Percentiles rank a stretch among this genome's conserved stretches.
These are phyloP conservation scores for Pantherophis guttatus DNA, from an alignment of 2,113 vertebrate genomes.

Conservation along the genomic window DNA sequence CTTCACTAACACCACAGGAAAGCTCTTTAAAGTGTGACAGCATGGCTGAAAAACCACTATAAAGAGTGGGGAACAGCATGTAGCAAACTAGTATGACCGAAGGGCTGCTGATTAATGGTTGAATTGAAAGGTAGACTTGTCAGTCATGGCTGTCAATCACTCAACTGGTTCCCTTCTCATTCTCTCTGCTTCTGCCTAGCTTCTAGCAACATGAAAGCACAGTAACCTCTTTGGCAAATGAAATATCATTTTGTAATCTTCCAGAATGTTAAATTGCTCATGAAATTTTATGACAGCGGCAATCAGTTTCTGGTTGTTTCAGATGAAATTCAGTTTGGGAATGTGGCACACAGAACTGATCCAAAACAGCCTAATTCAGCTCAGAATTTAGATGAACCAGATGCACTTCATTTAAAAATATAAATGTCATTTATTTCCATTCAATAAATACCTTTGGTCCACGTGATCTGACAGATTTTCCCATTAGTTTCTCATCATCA, in stretches of 20 bases:
- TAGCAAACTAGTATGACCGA: background rate
- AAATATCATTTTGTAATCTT: background rate
- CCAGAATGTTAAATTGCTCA: background rate
- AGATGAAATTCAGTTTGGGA: background rate
- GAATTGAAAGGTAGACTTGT: background rate
- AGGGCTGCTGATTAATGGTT: background rate
- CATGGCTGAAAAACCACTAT: background rate
- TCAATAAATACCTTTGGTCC: slow-evolving; percentile 75
- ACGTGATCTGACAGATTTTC: slow-evolving; percentile 82
- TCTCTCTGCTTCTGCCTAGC: background rate
- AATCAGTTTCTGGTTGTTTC: background rate
- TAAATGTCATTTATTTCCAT: background rate
- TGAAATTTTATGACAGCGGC: background rate
- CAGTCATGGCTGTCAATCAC: background rate
- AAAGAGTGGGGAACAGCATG: background rate
- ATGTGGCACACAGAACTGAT: background rate
- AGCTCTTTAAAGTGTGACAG: background rate
- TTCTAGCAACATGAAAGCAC: background rate
- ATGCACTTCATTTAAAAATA: background rate
- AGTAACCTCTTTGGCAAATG: background rate
- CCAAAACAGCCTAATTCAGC: background rate
- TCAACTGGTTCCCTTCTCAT: background rate
- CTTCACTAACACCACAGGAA: background rate
- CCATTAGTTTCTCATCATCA: slow-evolving; percentile 94
- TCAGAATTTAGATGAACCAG: background rate